Base-by-base conservation (phyloP, 1,140 invertebrate genomes). In the Lepidotrigona ventralis region DNA sequence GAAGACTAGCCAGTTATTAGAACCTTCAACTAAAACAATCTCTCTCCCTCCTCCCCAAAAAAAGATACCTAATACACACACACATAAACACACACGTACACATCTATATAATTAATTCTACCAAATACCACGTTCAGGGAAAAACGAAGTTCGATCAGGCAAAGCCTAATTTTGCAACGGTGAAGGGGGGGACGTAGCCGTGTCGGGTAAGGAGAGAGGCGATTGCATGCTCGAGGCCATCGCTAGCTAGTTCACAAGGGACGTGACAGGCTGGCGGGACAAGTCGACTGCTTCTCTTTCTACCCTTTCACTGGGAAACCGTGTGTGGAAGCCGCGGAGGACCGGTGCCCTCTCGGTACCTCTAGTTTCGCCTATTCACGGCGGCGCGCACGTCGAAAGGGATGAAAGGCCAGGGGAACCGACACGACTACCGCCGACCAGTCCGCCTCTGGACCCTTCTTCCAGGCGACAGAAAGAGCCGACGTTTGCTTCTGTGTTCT, bases 351-450 rank as follows among this genome's bases (percentile, higher is more conserved):
- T 86, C 75, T 39, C 75, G 68, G 72, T 70, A 84, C 83, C 85
- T 87, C 83, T 87, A 81, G 83, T 85, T 83, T 87, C 53, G 78
- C 56, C 79, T 85, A 88, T 88, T 86, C 87, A 89, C 81, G 84
- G 85, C 87, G 88, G 85, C 84, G 73, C 70, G 86, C 69, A 69
- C 58, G 73, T 87, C 89, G 88, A 89, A 89, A 90, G 84, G 88
- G 86, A 89, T 89, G 89, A 89, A 90, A 90, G 89, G 80, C 83
- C 84, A 79, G 86, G 88, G 81, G 79, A 85, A 87, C 84, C 86
- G 85, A 83, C 77, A 72, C 80, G 78, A 85, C 84, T 85, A 70
- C 86, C 79, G 77, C 86, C 79, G 77, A 64, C 74, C 56, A 56
- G 76, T 68, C 58, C 74, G 66, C 68, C 78, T 73, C 76, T 56